These are phyloP conservation scores for Esox lucius DNA, from an alignment of 2,797 vertebrate genomes.

Conservation along the genomic window DNA sequence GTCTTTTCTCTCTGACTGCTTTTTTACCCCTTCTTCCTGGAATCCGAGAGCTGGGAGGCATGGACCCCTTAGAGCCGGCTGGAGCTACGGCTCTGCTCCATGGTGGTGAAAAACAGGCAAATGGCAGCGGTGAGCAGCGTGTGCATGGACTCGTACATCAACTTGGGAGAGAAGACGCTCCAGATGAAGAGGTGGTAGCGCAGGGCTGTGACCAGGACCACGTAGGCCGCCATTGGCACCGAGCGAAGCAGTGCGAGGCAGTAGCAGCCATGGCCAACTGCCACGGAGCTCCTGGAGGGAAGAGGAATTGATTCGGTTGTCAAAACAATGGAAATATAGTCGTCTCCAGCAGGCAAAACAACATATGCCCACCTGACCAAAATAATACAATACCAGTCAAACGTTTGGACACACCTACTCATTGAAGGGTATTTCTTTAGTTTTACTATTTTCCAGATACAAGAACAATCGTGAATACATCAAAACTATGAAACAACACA, in stretches of 20 bases:
- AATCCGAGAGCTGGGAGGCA: background rate
- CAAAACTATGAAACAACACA: too few relatives aligned
- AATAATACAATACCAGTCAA: background rate
- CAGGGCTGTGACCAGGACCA: slow-evolving; percentile 85
- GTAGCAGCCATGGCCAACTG: slow-evolving; percentile 87
- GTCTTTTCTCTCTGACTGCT: background rate
- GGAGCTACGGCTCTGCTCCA: slow-evolving; percentile 60
- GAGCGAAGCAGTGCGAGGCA: slow-evolving; percentile 87
- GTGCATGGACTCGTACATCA: slow-evolving; percentile 90
- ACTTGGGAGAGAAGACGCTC: slow-evolving; percentile 96
- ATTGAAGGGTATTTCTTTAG: too few relatives aligned
- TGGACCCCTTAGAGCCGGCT: background rate
- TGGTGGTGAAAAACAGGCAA: slow-evolving; percentile 84
- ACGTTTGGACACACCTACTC: background rate
- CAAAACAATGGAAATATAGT: background rate
- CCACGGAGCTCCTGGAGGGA: slow-evolving; percentile 74
- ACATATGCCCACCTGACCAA: background rate
- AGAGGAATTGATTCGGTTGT: slow-evolving; percentile 17
- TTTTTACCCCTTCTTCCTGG: background rate
- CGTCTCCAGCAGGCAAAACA: background rate
- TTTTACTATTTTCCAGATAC: too few relatives aligned
- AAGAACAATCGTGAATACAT: too few relatives aligned
- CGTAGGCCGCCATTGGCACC: slow-evolving; percentile 80
- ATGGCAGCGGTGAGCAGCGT: slow-evolving; percentile 80
- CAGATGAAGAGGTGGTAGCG: slow-evolving; percentile 97